Evolutionary conservation across 2,797 vertebrate species (phyloP).

Genomic region (Masticophis lateralis): DNA sequence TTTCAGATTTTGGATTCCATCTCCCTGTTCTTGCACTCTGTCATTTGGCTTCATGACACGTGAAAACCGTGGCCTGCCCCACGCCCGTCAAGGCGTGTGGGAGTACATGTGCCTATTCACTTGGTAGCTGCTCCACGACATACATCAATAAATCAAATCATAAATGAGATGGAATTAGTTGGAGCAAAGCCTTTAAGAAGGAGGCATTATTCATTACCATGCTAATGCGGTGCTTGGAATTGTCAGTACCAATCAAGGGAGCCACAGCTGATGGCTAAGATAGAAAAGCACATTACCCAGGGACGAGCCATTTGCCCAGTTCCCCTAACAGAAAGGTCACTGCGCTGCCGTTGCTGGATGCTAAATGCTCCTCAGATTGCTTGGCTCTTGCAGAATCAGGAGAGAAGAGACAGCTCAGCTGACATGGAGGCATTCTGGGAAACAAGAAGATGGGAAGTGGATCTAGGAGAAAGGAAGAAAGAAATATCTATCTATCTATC

Average conservation of each 20-base stretch:
- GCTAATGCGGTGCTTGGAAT: neutral
- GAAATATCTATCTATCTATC: neutral
- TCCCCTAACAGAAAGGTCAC: neutral
- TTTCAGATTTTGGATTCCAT: neutral
- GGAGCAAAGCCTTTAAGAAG: neutral
- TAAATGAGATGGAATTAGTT: conserved; percentile 5
- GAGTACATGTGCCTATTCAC: neutral
- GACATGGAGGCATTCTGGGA: neutral
- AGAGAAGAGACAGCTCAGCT: neutral
- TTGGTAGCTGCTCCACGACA: conserved; percentile 1
- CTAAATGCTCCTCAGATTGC: conserved; percentile 24
- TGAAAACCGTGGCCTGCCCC: neutral
- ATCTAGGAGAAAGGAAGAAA: neutral
- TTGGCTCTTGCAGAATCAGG: conserved; percentile 18
- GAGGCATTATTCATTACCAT: conserved; percentile 35
- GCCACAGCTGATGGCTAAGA: neutral
- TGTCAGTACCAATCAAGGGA: neutral
- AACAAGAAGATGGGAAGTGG: neutral
- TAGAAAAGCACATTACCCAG: neutral
- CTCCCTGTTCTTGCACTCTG: neutral
- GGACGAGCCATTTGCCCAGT: conserved; percentile 9
- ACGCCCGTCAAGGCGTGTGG: neutral
- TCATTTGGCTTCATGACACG: neutral
- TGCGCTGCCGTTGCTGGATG: neutral
- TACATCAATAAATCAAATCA: conserved; percentile 42